Evolutionary conservation across 2,797 vertebrate genomes (phyloP), one percentile per base, ranked within the genome.

Genomic region (Epinephelus awoara): DNA sequence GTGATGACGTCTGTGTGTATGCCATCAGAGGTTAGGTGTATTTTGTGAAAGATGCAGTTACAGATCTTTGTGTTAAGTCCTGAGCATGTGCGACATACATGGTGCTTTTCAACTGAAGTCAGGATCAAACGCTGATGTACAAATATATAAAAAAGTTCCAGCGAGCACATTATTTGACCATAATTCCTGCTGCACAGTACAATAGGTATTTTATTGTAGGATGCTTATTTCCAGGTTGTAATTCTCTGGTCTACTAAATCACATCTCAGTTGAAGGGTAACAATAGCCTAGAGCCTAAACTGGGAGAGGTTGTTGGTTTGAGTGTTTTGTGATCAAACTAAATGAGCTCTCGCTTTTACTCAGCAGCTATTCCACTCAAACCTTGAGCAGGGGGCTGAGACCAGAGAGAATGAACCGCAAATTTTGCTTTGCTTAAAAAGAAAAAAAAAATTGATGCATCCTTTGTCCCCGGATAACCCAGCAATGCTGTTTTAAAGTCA

Each of bases 401-500:
- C 40, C 40, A 40, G n/a, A 44, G 50, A 50, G 23, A 34, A 52
- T 27, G 40, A 65, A 27, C 9, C 67, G 10, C 54, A 50, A 77
- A 19, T 5, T 44, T 47, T 44, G 61, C 27, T 57, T 38, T 19
- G 7, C 42, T 58, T 29, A 29, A 29, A 29, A 29, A n/a, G n/a
- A 29, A 29, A 5, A 57, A 71, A 75, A 25, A 65, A 73, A 69
- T 34, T 11, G 49, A 52, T 27, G 56, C 62, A 52, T 62, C 58
- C 52, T 56, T 50, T 83, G 55, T 79, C 72, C 57, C 40, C 50
- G 17, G 62, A 52, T 65, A 51, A 67, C 38, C 38, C 47, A 18
- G 49, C 1, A 44, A 58, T 34, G 57, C 66, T 44, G 55, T 74
- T 87, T 77, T 79, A 62, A 72, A 86, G 58, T 70, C 58, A 69